phyloP scores from a whole-genome alignment of 30 jellyfish, hydroid and myxozoan species.

The Mastigias papua region DNA sequence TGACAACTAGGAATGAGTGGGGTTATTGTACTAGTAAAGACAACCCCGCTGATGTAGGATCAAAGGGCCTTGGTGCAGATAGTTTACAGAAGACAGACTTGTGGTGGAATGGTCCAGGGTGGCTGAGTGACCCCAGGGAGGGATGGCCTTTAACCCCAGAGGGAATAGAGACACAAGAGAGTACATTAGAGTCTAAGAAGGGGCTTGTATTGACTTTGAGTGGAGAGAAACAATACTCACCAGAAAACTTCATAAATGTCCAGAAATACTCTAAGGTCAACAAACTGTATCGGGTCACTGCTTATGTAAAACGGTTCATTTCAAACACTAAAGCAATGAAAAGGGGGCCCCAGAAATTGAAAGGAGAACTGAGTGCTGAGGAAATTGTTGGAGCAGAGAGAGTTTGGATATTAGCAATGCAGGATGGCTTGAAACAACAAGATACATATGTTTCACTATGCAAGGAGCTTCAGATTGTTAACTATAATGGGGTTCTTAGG shows the following conservation, averaged over 20 bases:
- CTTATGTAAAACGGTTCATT: conserved; percentile 18
- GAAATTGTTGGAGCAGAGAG: conserved; percentile 31
- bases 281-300: conserved; percentile 66
- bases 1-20: not conserved
- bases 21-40: not conserved
- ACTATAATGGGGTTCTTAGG: not conserved
- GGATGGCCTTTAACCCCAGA: not conserved
- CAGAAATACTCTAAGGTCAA: conserved; percentile 10
- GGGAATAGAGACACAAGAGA: conserved; percentile 6
- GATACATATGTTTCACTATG: not conserved
- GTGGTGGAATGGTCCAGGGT: conserved; percentile 63
- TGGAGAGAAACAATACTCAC: not conserved
- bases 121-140: conserved; percentile 58
- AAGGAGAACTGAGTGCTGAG: conserved; percentile 3
- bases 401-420: conserved; percentile 40
- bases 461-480: not conserved
- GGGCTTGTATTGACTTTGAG: conserved; percentile 17
- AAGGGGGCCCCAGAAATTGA: not conserved
- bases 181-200: conserved; percentile 1
- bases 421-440: conserved; percentile 9
- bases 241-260: not conserved
- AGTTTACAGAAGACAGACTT: not conserved
- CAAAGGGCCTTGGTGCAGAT: not conserved
- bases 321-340: too few species aligned
- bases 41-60: not conserved